Evolutionary conservation across 2,888 invertebrate species (phyloP).

Genomic region (Ashinkailepas kermadecensis): DNA sequence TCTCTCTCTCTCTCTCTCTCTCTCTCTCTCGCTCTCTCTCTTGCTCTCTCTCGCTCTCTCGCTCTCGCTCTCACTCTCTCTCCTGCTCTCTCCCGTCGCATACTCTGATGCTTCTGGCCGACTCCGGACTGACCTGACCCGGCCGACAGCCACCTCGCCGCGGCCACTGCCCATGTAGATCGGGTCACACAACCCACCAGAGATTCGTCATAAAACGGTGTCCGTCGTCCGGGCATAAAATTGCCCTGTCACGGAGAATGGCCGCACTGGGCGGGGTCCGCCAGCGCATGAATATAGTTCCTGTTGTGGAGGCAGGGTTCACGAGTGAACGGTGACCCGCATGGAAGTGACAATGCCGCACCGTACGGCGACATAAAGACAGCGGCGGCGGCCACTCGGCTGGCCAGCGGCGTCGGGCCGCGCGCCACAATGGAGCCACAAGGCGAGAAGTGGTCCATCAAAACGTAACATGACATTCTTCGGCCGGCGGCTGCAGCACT

Average conservation of each 20-base stretch:
- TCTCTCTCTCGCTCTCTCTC: too few relatives aligned
- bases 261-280: neutral
- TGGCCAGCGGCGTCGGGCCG: neutral
- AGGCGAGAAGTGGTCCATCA: conserved; percentile 15
- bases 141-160: neutral
- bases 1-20: too few relatives aligned
- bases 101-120: too few relatives aligned
- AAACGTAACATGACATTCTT: neutral
- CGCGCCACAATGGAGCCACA: conserved; percentile 1
- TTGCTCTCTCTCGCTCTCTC: too few relatives aligned
- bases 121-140: neutral
- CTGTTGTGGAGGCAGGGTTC: conserved; percentile 7
- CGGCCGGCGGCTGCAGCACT: neutral
- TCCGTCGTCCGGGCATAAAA: conserved; percentile 4
- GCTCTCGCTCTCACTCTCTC: too few relatives aligned
- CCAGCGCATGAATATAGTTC: neutral
- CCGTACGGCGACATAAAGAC: conserved; percentile 1
- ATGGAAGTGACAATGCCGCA: neutral
- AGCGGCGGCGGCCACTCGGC: neutral
- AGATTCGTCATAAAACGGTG: conserved; percentile 1
- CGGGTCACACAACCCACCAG: neutral
- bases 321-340: neutral
- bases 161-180: conserved; percentile 7
- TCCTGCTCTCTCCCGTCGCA: too few relatives aligned
- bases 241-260: neutral